Conservation (phyloP, 1,140 invertebrate genomes). For the Drosophila seguyi region DNA sequence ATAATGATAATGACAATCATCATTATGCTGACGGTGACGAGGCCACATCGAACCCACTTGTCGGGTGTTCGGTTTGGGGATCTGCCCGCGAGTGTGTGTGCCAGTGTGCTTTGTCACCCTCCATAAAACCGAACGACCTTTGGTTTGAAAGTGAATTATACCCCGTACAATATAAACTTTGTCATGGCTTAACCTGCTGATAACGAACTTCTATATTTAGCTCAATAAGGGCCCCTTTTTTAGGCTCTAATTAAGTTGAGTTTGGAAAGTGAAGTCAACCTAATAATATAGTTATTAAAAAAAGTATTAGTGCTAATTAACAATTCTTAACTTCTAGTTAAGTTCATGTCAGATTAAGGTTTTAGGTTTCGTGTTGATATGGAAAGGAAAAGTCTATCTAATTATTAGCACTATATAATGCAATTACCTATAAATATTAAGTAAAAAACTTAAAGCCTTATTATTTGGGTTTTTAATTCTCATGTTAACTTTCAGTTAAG, state of each 20-base stretch:
- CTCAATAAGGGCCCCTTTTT: background rate
- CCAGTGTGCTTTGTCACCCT: constrained; percentile 48
- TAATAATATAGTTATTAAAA: no score
- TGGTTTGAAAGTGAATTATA: constrained; percentile 40
- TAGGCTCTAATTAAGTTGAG: background rate
- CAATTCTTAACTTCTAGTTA: no score
- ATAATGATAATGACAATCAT: constrained; percentile 37
- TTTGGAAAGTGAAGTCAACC: background rate
- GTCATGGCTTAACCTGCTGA: constrained; percentile 34
- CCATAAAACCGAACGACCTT: constrained; percentile 48
- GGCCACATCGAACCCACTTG: constrained; percentile 57
- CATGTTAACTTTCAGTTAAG: background rate
- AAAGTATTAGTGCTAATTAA: no score
- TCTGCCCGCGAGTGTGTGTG: background rate
- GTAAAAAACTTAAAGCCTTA: background rate
- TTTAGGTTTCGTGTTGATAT: no score
- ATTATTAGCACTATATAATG: no score
- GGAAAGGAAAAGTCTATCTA: no score
- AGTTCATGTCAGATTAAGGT: no score
- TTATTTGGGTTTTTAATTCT: no score
- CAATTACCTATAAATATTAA: background rate
- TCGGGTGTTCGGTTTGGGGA: constrained; percentile 12
- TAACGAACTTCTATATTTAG: constrained; percentile 9
- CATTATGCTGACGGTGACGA: constrained; percentile 45
- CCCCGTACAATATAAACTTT: constrained; percentile 23